Evolutionary conservation across 2,113 vertebrate genomes (phyloP).

Genomic region (Laticauda colubrina): DNA sequence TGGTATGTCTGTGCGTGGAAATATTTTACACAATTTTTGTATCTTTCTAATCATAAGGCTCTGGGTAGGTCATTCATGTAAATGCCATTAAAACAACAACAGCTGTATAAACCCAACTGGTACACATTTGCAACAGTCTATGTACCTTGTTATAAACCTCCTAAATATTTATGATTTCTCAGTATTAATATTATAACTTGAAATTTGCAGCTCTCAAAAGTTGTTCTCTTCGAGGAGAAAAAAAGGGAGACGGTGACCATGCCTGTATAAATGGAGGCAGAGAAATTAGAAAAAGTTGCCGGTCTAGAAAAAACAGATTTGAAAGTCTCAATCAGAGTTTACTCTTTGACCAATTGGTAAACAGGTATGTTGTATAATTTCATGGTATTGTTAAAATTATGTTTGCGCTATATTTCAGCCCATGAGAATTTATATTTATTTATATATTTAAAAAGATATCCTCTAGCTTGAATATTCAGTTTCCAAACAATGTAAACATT

Average conservation of each 20-base stretch:
- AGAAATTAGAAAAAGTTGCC: constrained; percentile 93
- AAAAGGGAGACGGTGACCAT: constrained; percentile 85
- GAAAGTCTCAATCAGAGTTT: constrained; percentile 97
- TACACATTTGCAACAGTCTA: not conserved
- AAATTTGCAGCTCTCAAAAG: constrained; percentile 84
- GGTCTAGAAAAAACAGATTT: constrained; percentile 93
- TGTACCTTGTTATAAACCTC: not conserved
- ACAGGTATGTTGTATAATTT: constrained; percentile 81
- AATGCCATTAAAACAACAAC: not conserved
- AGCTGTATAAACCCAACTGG: not conserved
- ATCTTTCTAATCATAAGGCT: not conserved
- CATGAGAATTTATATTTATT: not conserved
- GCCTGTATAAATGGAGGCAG: constrained; percentile 93
- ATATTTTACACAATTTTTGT: not conserved
- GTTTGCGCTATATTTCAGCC: not conserved
- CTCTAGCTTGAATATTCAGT: not conserved
- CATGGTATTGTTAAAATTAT: not conserved
- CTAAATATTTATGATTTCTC: constrained; percentile 32
- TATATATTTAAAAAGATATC: not conserved
- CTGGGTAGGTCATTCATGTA: not conserved
- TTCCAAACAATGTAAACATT: not conserved
- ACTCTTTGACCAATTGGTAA: constrained; percentile 97
- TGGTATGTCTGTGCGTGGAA: not conserved
- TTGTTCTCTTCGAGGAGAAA: constrained; percentile 83
- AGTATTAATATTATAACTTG: constrained; percentile 66